Percentiles rank a stretch among this genome's conserved stretches.
Conservation (phyloP, 2,888 invertebrate species). For the Eilema sororculum region DNA sequence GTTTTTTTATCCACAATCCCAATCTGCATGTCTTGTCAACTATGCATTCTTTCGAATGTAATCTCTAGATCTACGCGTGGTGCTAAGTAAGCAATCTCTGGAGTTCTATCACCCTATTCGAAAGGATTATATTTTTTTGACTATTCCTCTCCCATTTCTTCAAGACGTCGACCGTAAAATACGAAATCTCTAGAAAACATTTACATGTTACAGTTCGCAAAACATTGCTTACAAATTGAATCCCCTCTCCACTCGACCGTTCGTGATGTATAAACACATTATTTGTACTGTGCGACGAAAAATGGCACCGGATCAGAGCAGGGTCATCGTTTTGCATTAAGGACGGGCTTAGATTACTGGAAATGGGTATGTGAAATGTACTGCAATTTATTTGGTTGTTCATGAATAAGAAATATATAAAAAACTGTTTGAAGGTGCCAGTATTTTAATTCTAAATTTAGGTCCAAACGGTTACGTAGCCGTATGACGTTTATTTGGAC, state of each 20-base stretch:
- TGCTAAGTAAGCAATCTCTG: neutral
- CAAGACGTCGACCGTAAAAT: constrained; percentile 2
- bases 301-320: constrained; percentile 44
- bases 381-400: neutral
- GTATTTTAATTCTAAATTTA: too few relatives aligned
- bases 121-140: neutral
- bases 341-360: constrained; percentile 51
- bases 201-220: constrained; percentile 1
- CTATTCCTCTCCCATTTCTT: neutral
- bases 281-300: constrained; percentile 39
- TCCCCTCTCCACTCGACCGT: constrained; percentile 13
- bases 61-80: too few relatives aligned
- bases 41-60: too few relatives aligned
- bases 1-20: too few relatives aligned
- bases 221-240: constrained; percentile 22
- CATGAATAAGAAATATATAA: neutral
- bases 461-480: too few relatives aligned
- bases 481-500: too few relatives aligned
- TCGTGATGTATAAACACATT: constrained; percentile 45
- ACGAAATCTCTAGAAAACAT: constrained; percentile 3
- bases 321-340: constrained; percentile 56
- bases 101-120: neutral
- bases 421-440: neutral
- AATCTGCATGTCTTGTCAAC: too few relatives aligned
- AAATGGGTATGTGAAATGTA: constrained; percentile 23